Percentiles rank a stretch among this genome's conserved stretches.
phyloP scores from a whole-genome alignment of 2,113 vertebrate genomes.

The Tetraodon nigroviridis region DNA sequence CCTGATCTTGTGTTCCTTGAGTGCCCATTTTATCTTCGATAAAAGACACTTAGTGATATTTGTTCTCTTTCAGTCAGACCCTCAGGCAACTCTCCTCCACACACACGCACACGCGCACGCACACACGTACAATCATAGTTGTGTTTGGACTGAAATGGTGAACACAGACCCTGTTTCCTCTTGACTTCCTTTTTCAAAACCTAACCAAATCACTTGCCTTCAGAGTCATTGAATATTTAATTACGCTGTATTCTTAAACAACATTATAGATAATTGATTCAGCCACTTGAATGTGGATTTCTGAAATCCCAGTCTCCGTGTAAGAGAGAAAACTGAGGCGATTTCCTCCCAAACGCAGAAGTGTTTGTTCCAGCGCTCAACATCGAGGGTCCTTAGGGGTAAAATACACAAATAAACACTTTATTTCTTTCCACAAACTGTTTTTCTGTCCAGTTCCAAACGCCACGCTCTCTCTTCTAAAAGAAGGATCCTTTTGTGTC shows the following conservation, averaged over 20 bases:
- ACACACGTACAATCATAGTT: conserved; percentile 6
- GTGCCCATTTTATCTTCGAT: conserved; percentile 46
- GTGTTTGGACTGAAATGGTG: conserved; percentile 24
- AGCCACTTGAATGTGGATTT: conserved; percentile 25
- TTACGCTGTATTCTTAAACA: conserved; percentile 36
- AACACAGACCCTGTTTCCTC: conserved; percentile 38
- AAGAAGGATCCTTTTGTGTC: conserved; percentile 58
- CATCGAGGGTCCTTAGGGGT: background rate
- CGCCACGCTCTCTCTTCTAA: conserved; percentile 15
- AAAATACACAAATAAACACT: background rate
- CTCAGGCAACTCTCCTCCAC: conserved; percentile 22
- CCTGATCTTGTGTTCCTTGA: conserved; percentile 36
- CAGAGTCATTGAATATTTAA: conserved; percentile 30
- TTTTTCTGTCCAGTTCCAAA: conserved; percentile 1
- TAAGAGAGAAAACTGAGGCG: background rate
- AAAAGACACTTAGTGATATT: conserved; percentile 59
- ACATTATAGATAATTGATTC: conserved; percentile 50
- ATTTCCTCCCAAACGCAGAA: conserved; percentile 16
- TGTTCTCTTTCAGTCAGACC: conserved; percentile 49
- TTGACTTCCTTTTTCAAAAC: conserved; percentile 27
- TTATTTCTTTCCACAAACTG: background rate
- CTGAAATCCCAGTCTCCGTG: conserved; percentile 8
- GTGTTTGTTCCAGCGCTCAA: conserved; percentile 9
- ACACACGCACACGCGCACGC: conserved; percentile 1
- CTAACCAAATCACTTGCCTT: conserved; percentile 31